Conservation (phyloP, 2,113 vertebrate genomes). For the Arvicanthis niloticus region DNA sequence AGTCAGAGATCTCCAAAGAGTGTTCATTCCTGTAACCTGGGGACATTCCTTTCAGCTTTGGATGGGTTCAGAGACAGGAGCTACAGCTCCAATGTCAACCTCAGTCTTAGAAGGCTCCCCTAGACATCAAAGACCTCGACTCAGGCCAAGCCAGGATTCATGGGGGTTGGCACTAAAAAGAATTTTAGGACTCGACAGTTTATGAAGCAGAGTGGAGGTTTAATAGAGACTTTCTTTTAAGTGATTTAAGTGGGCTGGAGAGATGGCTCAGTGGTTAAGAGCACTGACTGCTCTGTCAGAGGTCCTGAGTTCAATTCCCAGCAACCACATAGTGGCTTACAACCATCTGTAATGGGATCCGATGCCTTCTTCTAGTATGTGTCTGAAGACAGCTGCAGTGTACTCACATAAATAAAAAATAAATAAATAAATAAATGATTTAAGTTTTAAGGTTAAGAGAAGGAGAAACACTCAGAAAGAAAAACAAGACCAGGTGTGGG, state of each 20-base stretch:
- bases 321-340: no score
- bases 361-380: not conserved
- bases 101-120: not conserved
- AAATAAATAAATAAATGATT: not conserved
- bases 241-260: no score
- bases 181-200: not conserved
- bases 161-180: not conserved
- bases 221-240: not conserved
- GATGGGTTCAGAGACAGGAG: not conserved
- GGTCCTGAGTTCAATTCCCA: no score
- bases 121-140: not conserved
- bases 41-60: not conserved
- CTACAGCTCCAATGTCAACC: not conserved
- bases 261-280: no score
- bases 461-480: not conserved
- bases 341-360: no score
- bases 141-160: not conserved
- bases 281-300: no score
- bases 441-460: not conserved
- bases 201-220: not conserved
- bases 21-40: not conserved
- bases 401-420: no score
- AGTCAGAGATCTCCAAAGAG: not conserved
- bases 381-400: no score
- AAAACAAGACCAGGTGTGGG: not conserved